Conservation (phyloP, 2,797 vertebrate species). For the Halcyon smyrnensis region DNA sequence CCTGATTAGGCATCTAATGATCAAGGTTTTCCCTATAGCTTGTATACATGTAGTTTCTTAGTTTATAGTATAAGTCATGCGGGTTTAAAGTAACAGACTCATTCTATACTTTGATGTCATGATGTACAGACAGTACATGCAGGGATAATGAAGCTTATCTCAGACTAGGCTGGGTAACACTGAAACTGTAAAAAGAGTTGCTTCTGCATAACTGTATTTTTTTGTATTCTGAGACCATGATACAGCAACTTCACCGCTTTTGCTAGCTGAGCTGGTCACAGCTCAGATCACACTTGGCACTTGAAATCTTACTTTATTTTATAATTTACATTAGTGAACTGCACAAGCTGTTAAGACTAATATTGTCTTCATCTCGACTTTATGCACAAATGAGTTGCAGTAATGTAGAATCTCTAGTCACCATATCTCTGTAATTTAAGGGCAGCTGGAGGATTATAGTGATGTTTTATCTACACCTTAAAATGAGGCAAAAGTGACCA, state of each 20-base stretch:
- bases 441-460: neutral
- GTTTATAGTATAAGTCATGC: neutral
- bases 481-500: neutral
- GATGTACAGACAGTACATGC: neutral
- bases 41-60: neutral
- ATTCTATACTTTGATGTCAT: fast-evolving
- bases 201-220: neutral
- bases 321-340: neutral
- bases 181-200: neutral
- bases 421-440: neutral
- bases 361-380: neutral
- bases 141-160: neutral
- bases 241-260: neutral
- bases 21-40: neutral
- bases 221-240: neutral
- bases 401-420: neutral
- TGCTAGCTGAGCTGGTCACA: neutral
- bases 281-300: neutral
- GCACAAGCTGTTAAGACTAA: neutral
- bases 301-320: neutral
- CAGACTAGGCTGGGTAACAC: neutral
- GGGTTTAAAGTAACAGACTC: neutral
- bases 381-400: neutral
- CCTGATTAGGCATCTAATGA: neutral
- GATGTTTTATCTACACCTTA: neutral